Evolutionary conservation across 1,140 invertebrate genomes (phyloP).

Genomic region (Plectrocnemia conspersa): DNA sequence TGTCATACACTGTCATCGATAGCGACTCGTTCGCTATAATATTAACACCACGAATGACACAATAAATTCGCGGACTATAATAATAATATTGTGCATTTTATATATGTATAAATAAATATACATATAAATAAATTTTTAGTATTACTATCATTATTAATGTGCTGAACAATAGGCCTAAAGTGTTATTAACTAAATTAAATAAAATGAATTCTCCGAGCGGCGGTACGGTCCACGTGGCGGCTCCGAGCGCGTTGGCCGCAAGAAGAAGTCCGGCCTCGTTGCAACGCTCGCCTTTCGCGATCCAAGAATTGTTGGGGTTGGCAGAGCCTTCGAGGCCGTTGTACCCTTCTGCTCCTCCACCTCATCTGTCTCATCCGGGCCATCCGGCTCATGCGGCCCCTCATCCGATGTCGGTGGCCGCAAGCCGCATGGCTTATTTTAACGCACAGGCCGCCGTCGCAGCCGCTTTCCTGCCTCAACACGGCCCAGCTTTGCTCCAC

Average conservation of each 20-base stretch:
- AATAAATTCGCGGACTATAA: too few species aligned
- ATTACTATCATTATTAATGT: too few species aligned
- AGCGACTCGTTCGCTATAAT: too few species aligned
- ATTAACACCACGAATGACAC: too few species aligned
- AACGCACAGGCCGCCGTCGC: conserved; percentile 84
- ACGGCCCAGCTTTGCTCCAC: conserved; percentile 42
- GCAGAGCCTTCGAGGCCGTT: conserved; percentile 42
- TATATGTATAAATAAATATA: too few species aligned
- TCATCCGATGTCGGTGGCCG: conserved; percentile 61
- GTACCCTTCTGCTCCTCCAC: conserved; percentile 46
- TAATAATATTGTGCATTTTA: too few species aligned
- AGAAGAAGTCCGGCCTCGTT: conserved; percentile 50
- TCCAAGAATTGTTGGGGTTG: conserved; percentile 83
- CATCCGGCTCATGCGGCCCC: conserved; percentile 51
- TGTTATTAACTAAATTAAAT: too few species aligned
- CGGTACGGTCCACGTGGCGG: conserved; percentile 35
- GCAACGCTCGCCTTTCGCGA: conserved; percentile 84
- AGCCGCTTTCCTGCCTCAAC: conserved; percentile 74
- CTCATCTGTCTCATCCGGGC: too few species aligned
- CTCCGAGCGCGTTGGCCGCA: conserved; percentile 42
- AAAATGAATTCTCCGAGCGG: conserved; percentile 14
- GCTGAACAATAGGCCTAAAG: too few species aligned
- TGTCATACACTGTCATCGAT: too few species aligned
- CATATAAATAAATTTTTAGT: too few species aligned
- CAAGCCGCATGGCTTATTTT: conserved; percentile 77